A percentile compares a stretch with the other conserved stretches of the same genome.
Conservation (phyloP, 2,888 invertebrate genomes). For the Buathra laborator region DNA sequence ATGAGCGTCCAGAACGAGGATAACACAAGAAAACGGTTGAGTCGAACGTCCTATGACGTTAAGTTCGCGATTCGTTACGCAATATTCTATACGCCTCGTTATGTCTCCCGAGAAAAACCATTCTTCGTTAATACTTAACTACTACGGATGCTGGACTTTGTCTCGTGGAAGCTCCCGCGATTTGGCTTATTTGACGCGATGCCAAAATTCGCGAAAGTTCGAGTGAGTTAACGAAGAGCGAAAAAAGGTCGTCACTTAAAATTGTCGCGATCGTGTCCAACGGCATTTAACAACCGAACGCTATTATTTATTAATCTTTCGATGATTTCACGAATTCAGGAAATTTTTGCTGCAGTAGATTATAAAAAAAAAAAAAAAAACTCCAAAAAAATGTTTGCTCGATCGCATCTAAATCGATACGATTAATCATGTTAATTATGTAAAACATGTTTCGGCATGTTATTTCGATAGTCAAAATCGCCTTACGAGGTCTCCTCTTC, state of each 20-base stretch:
- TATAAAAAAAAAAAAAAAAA: too few relatives aligned
- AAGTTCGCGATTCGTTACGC: conserved; percentile 9
- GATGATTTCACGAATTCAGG: background rate
- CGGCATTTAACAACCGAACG: background rate
- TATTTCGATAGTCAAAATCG: too few relatives aligned
- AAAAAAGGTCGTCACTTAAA: conserved; percentile 38
- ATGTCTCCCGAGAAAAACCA: background rate
- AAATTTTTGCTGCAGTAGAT: too few relatives aligned
- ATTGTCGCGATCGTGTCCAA: conserved; percentile 27
- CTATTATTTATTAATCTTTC: background rate
- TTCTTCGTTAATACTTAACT: background rate
- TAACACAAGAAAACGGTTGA: background rate
- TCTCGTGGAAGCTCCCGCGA: conserved; percentile 4
- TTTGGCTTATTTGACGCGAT: conserved; percentile 46
- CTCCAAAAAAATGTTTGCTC: too few relatives aligned
- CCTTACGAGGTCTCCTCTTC: too few relatives aligned
- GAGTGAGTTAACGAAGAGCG: conserved; percentile 6
- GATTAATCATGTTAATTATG: too few relatives aligned
- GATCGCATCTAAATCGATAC: too few relatives aligned
- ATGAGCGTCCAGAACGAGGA: conserved; percentile 32
- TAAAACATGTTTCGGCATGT: too few relatives aligned
- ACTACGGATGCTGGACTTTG: conserved; percentile 1
- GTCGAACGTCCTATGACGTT: background rate
- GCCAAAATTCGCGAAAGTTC: conserved; percentile 65
- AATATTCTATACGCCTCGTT: background rate